These are phyloP conservation scores for Drosophila stalkeri DNA, from an alignment of 2,888 invertebrate species.

Conservation along the genomic window DNA sequence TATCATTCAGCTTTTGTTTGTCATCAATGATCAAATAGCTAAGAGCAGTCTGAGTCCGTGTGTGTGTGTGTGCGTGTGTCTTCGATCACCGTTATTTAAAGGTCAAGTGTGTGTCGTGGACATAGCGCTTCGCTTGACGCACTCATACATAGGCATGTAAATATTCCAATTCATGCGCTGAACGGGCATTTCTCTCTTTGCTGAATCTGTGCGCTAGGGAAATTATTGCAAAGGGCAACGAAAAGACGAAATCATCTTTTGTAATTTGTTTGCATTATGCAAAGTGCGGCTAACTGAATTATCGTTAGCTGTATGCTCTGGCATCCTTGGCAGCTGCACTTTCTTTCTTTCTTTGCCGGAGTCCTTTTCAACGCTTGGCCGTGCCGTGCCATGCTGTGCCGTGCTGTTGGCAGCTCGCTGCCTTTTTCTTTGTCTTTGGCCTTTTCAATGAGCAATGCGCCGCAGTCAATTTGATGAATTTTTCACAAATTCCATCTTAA, in stretches of 20 bases:
- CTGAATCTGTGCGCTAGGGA: conserved; percentile 64
- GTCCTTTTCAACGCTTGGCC: conserved; percentile 16
- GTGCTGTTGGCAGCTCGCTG: conserved; percentile 1
- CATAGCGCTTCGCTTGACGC: not conserved
- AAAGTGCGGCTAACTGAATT: conserved; percentile 67
- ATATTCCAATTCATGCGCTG: not conserved
- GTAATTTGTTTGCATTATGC: conserved; percentile 66
- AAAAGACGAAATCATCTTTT: conserved; percentile 31
- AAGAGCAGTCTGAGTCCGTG: not conserved
- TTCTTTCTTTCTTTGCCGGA: not conserved
- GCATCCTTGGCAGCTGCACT: conserved; percentile 21
- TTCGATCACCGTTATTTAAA: not conserved
- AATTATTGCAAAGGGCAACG: conserved; percentile 43
- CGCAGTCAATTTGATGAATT: conserved; percentile 78
- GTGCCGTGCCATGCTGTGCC: not conserved
- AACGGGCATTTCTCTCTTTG: conserved; percentile 49
- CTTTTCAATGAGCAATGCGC: conserved; percentile 66
- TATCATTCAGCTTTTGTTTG: not conserved
- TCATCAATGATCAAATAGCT: not conserved
- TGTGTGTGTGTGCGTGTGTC: not conserved
- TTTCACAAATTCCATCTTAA: conserved; percentile 78
- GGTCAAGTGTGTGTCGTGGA: not conserved
- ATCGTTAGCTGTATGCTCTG: conserved; percentile 23
- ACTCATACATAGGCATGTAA: not conserved
- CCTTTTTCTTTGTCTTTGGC: conserved; percentile 18